Percentiles rank a stretch among this genome's conserved stretches.
Evolutionary conservation across 2,888 invertebrate genomes (phyloP).

Genomic region (Dolichopus griseipennis): DNA sequence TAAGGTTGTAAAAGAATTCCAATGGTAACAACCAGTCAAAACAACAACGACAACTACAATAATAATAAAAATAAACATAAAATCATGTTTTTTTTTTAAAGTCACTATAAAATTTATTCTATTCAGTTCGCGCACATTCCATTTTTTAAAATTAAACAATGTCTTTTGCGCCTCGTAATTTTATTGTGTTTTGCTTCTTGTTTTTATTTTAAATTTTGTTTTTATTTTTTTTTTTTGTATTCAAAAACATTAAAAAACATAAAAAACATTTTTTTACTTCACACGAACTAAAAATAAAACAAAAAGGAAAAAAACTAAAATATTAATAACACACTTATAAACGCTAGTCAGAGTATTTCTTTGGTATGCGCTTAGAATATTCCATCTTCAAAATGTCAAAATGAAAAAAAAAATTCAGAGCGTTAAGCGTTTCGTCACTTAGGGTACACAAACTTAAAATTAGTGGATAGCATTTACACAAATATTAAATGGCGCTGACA

Average conservation of each 20-base stretch:
- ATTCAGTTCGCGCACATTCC: neutral
- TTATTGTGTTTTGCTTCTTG: neutral
- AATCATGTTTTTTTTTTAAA: neutral
- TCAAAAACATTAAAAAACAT: neutral
- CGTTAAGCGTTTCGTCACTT: no score
- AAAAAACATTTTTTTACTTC: neutral
- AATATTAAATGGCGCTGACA: no score
- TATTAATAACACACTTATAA: neutral
- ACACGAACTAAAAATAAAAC: neutral
- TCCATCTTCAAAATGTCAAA: no score
- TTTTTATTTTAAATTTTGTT: no score
- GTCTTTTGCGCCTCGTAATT: slow-evolving; percentile 4
- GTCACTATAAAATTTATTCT: neutral
- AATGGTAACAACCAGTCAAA: neutral
- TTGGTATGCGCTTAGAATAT: neutral
- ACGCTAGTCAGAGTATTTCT: neutral
- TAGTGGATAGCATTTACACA: no score
- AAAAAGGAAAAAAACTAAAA: neutral
- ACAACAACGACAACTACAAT: neutral
- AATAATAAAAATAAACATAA: neutral
- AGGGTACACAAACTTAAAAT: no score
- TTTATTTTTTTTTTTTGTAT: no score
- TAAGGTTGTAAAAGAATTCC: no score
- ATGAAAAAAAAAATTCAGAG: no score
- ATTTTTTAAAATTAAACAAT: neutral